phyloP scores from a whole-genome alignment of 53 echinoderm and acorn worm genomes.

The Patiria pectinifera region DNA sequence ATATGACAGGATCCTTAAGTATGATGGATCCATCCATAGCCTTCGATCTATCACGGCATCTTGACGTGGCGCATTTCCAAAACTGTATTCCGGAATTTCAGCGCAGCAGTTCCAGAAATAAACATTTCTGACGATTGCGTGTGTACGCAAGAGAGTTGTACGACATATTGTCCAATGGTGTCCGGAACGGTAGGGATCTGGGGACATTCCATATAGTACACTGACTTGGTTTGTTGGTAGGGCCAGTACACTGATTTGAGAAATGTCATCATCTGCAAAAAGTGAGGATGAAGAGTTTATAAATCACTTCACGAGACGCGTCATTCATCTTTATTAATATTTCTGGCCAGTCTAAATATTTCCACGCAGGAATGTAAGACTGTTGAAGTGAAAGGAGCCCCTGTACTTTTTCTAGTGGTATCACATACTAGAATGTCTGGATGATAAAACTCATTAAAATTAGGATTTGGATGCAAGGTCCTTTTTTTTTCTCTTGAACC shows the following conservation, averaged over 20 bases:
- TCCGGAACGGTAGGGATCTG: neutral
- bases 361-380: slow-evolving; percentile 39
- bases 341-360: slow-evolving; percentile 60
- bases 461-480: neutral
- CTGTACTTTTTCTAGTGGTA: slow-evolving; percentile 5
- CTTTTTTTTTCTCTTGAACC: neutral
- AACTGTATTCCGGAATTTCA: slow-evolving; percentile 24
- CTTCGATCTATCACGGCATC: slow-evolving; percentile 20
- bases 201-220: slow-evolving; percentile 12
- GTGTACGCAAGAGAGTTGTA: neutral
- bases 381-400: slow-evolving; percentile 5
- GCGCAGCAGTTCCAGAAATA: slow-evolving; percentile 27
- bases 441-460: neutral
- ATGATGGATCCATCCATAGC: neutral
- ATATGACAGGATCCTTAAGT: neutral
- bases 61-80: neutral
- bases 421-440: neutral
- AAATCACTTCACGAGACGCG: slow-evolving; percentile 23
- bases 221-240: slow-evolving; percentile 2
- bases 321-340: slow-evolving; percentile 56
- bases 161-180: neutral
- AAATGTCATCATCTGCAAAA: slow-evolving; percentile 26
- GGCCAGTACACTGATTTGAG: neutral
- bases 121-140: slow-evolving; percentile 9
- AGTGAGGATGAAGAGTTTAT: neutral